Base-by-base conservation (phyloP, 37 sponge, comb jelly and placozoan species). In the Axinella damicornis region DNA sequence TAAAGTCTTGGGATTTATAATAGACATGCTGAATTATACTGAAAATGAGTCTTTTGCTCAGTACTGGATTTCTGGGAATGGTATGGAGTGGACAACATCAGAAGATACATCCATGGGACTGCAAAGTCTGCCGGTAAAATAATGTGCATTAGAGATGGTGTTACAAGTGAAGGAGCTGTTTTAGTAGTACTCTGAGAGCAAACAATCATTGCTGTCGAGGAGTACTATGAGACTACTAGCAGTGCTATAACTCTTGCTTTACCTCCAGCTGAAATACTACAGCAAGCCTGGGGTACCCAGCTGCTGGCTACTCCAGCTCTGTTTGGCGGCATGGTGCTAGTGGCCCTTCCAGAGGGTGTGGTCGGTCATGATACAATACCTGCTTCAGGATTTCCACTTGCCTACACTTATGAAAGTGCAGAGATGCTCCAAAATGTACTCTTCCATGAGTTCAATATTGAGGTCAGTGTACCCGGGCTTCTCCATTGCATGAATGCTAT, bases 51-150 rank as follows among this genome's bases (percentile, higher is more conserved):
- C 4, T 9, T 9, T 46, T 2, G 16, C 46, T 2, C 81, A 88
- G 95, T 88, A 32, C 65, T 95, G 14, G 86, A 91, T 21, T 95
- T 95, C 67, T 92, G 93, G 93, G 79, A 92, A 41, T 78, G 77
- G 20, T 90, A 82, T 70, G 88, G 85, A 33, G 54, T 74, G 21
- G 85, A 92, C 15, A 61, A 63, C 27, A 92, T 92, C 28, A 88
- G 89, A 35, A 31, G 62, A 14, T 88, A 95, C 80, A 85, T 91
- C 21, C 58, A 73, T 18, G 62, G 40, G 1, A 77, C 82, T 19
- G 82, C 78, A 24, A 82, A 52, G 69, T 68, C 71, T 58, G 95
- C 91, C 57, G 89, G 92, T 91, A 69, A 82, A 46, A 12, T 4
- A 12, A 9, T 46, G 46, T 46, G 9, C 6, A 46, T 4, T 46